Base-by-base conservation (phyloP, 2,888 invertebrate genomes). In the Drosophila kuntzei region DNA sequence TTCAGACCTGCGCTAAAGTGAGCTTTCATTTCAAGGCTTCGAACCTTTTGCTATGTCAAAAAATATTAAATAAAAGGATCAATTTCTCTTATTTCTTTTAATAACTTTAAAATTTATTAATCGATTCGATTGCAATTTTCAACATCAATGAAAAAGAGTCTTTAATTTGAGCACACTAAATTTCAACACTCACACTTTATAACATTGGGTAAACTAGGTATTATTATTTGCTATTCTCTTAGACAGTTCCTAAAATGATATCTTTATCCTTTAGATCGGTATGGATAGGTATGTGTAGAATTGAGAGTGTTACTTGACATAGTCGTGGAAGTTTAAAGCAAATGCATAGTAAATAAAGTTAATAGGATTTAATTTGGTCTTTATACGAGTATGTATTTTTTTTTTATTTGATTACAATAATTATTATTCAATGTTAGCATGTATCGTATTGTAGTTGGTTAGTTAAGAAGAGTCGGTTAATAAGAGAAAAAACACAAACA, bases 401-500 rank as follows among this genome's bases (percentile, higher is more conserved):
- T 32, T 29, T 43, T 18, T 2, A 55, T 57, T 34, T 51, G 18
- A 44, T 41, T 27, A 22, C 9, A 44, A 43, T 46, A 29, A 32
- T 37, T 43, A 59, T 66, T 50, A 47, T 34, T 59, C 39, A 54
- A 44, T 63, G 59, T 72, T 76, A 77, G 63, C 20, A 34, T 16
- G 65, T 72, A 70, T 71, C 47, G 71, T 80, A 78, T 44, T 62
- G 65, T 75, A 62, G 65, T 65, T 58, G 71, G 64, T 37, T 67
- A 60, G 57, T 49, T 37, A 49, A 53, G 22, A 16, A 49, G 16
- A 16, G 18, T 27, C 27, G 37, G 54, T 61, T 53, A 25, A 37
- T 39, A 53, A 47, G 34, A 22, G 27, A 22, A 50, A 53, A 34
- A 44, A 20, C 27, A 47, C 12, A n/a, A 37, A 57, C 25, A 37